Percentiles rank a stretch among this genome's conserved stretches.
phyloP scores from a whole-genome alignment of 2,113 vertebrate genomes.

The Herpailurus yagouaroundi region DNA sequence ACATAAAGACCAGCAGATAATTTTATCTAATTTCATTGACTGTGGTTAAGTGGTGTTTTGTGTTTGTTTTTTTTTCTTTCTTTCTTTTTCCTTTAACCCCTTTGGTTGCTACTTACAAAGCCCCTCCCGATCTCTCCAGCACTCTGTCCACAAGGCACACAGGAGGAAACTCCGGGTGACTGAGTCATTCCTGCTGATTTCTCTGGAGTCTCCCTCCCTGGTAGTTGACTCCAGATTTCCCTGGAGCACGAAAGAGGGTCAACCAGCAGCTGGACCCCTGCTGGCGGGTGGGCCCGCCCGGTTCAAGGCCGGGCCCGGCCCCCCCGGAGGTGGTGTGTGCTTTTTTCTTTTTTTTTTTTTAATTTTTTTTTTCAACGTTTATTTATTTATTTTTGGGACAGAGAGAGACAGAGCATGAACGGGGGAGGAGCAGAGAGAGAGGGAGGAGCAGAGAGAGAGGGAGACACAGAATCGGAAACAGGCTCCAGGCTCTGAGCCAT shows the following conservation, averaged over 20 bases:
- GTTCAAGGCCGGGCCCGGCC: neutral
- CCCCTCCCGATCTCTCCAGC: neutral
- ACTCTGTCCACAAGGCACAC: neutral
- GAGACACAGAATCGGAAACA: too few species aligned
- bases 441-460: too few species aligned
- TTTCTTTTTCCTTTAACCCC: neutral
- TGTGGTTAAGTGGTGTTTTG: constrained; percentile 52
- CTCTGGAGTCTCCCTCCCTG: neutral
- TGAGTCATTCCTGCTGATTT: neutral
- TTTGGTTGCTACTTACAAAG: constrained; percentile 31
- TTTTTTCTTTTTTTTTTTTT: too few species aligned
- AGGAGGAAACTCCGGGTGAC: neutral
- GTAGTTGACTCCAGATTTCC: neutral
- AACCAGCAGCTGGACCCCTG: neutral
- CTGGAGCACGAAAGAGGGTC: neutral
- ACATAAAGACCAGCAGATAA: constrained; percentile 66
- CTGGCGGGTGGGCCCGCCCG: too few species aligned
- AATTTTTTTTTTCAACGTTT: too few species aligned
- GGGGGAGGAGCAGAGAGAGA: too few species aligned
- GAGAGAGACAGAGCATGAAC: too few species aligned
- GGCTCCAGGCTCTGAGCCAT: too few species aligned
- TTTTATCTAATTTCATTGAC: constrained; percentile 74
- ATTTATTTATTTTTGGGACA: too few species aligned
- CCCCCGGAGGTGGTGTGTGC: too few species aligned
- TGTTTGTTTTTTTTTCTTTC: neutral